Conservation (phyloP, 2,888 invertebrate species). For the Drosophila paramelanica region DNA sequence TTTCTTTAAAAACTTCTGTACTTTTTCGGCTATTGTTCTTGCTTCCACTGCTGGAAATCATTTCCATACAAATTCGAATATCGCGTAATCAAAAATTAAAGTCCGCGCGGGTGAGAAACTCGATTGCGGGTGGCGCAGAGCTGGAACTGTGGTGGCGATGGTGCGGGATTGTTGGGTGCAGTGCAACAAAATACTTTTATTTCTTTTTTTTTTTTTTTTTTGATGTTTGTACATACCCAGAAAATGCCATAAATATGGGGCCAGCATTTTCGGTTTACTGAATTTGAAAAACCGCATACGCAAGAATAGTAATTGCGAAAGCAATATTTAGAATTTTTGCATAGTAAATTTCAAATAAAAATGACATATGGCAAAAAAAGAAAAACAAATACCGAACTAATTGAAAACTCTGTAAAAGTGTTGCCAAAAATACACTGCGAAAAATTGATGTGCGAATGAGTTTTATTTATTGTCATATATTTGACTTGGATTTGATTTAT, state of each 20-base stretch:
- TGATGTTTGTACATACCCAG: slow-evolving; percentile 28
- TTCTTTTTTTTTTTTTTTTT: slow-evolving; percentile 1
- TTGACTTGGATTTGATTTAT: slow-evolving; percentile 44
- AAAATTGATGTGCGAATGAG: slow-evolving; percentile 9
- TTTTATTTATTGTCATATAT: slow-evolving; percentile 16
- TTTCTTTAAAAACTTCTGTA: not conserved
- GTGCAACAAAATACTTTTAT: slow-evolving; percentile 1
- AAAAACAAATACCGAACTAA: slow-evolving; percentile 2
- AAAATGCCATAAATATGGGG: slow-evolving; percentile 36
- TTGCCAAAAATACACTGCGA: slow-evolving; percentile 17
- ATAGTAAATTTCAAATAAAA: slow-evolving; percentile 31
- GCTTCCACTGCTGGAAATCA: not conserved
- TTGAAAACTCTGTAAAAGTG: slow-evolving; percentile 2
- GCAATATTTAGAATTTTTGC: slow-evolving; percentile 22
- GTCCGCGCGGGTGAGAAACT: not conserved
- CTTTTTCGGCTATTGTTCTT: not conserved
- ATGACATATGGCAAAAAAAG: not conserved
- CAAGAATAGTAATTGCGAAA: slow-evolving; percentile 2
- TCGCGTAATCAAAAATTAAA: not conserved
- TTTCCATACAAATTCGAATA: not conserved
- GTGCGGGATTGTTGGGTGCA: not conserved
- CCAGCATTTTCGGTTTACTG: slow-evolving; percentile 30
- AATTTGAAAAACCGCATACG: slow-evolving; percentile 4
- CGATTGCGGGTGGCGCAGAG: not conserved
- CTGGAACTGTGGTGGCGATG: not conserved